Evolutionary conservation across 2,888 invertebrate genomes (phyloP).

Genomic region (Hermaeophaga mercurialis): DNA sequence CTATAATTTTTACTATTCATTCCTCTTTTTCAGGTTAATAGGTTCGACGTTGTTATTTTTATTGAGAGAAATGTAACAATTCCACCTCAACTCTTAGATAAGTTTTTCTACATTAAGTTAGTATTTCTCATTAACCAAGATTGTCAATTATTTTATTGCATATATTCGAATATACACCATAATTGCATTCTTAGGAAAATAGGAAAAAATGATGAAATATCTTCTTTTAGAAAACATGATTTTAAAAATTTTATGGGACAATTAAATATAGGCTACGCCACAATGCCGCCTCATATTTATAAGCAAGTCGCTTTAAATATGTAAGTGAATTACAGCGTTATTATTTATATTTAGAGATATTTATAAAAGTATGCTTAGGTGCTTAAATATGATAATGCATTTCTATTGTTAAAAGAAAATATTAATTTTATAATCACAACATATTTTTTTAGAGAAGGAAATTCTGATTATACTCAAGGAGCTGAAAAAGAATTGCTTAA

Average conservation of each 20-base stretch:
- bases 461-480: background rate
- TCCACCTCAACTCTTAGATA: background rate
- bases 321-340: background rate
- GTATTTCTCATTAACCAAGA: constrained; percentile 1
- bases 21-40: background rate
- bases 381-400: no score
- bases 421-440: no score
- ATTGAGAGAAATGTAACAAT: background rate
- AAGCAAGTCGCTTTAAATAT: background rate
- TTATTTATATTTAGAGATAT: no score
- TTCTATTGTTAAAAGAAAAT: no score
- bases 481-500: background rate
- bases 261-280: background rate
- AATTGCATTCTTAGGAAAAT: constrained; percentile 2
- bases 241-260: no score
- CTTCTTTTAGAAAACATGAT: no score
- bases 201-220: background rate
- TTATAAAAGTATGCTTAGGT: no score
- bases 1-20: background rate
- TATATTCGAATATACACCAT: background rate
- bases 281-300: background rate
- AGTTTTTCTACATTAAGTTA: constrained; percentile 32
- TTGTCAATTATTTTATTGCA: constrained; percentile 4
- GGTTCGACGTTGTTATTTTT: constrained; percentile 6
- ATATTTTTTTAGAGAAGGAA: no score